A percentile compares a stretch with the other conserved stretches of the same genome.
phyloP scores from a whole-genome alignment of 2,797 vertebrate species.

The Malurus splendens region DNA sequence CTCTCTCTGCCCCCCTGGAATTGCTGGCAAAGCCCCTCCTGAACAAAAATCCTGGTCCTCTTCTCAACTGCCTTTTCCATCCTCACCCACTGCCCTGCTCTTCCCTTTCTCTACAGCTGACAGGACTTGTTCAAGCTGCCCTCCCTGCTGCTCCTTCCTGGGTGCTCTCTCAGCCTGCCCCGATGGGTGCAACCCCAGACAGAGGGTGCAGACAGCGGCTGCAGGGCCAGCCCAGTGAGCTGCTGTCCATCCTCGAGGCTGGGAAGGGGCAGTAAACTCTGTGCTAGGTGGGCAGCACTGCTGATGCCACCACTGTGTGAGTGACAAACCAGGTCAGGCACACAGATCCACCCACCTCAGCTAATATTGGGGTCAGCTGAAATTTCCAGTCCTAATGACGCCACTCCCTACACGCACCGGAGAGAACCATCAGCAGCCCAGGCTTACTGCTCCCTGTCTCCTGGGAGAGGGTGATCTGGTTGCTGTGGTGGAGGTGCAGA shows the following conservation, averaged over 20 bases:
- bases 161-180: neutral
- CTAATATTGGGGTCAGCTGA: neutral
- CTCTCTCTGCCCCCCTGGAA: neutral
- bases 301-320: neutral
- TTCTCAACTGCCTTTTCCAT: neutral
- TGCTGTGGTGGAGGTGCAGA: neutral
- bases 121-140: neutral
- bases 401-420: neutral
- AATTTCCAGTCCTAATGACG: neutral
- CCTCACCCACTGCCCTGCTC: neutral
- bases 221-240: neutral
- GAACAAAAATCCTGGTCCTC: neutral
- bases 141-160: neutral
- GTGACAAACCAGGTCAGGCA: neutral
- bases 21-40: neutral
- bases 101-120: neutral
- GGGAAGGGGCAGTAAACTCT: neutral
- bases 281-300: rapidly evolving
- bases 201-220: neutral
- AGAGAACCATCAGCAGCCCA: neutral
- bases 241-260: rapidly evolving
- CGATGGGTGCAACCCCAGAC: neutral
- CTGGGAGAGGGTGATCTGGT: neutral
- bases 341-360: neutral
- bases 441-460: neutral